phyloP scores from a whole-genome alignment of 2,113 vertebrate genomes.

The zebrafish (Danio rerio) region DNA sequence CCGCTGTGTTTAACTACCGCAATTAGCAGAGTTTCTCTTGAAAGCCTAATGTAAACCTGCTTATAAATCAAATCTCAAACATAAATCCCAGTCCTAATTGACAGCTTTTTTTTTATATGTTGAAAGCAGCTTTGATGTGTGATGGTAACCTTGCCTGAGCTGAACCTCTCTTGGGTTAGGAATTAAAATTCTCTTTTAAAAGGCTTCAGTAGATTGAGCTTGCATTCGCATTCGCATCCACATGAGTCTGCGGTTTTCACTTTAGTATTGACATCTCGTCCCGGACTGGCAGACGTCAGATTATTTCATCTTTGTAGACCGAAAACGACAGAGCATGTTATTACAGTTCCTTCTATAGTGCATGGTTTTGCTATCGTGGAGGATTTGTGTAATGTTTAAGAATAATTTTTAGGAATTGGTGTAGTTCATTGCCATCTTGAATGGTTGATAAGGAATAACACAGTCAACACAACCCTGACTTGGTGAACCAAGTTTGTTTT shows the following conservation, averaged over 20 bases:
- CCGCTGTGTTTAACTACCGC: background rate
- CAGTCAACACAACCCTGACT: too few species aligned
- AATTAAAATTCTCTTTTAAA: conserved; percentile 43
- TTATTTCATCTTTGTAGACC: conserved; percentile 21
- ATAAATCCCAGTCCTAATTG: conserved; percentile 29
- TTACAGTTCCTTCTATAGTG: background rate
- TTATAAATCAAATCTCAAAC: conserved; percentile 18
- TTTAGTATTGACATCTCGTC: conserved; percentile 28
- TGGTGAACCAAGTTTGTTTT: too few species aligned
- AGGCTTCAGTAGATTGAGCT: conserved; percentile 27
- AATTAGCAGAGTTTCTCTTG: conserved; percentile 20
- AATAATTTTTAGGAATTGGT: background rate
- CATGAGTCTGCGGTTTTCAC: conserved; percentile 2
- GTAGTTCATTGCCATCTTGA: background rate
- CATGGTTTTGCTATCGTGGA: background rate
- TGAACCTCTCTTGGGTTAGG: conserved; percentile 23
- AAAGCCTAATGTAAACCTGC: conserved; percentile 23
- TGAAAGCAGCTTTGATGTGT: conserved; percentile 44
- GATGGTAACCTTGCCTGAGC: conserved; percentile 38
- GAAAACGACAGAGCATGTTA: background rate
- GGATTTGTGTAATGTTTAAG: background rate
- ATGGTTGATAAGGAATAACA: background rate
- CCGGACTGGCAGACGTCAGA: conserved; percentile 14
- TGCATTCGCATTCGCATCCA: background rate
- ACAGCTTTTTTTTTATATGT: conserved; percentile 18